Evolutionary conservation across 2,797 vertebrate species (phyloP), one percentile per base, ranked within the genome.

Genomic region (Anas bernieri): DNA sequence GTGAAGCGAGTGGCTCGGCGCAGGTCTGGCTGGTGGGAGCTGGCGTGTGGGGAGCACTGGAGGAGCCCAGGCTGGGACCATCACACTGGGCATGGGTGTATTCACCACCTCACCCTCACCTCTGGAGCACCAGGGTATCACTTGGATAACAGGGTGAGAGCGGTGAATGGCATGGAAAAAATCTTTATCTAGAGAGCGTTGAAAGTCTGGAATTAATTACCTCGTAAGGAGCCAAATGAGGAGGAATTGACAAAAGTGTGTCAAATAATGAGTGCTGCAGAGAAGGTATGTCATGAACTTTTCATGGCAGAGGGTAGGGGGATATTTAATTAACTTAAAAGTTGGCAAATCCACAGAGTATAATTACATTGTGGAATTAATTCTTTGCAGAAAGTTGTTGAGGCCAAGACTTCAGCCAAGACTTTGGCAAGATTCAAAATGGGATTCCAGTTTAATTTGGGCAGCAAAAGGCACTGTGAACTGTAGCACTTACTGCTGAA

Each of bases 351-450:
- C 90, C 64, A 79, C 25, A 4, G 4, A 76, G 41, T 63, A 17
- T 91, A 96, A 90, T 95, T 94, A 84, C n/a, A n/a, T 4, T 79
- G 58, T 92, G 74, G 87, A 95, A 91, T 94, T 92, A 92, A 66
- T 92, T 94, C 70, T 86, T 92, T 80, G 54, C 35, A 86, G 83
- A 56, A 84, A 35, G 39, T 77, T 72, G 59, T 5, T 73, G 63
- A 76, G 56, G 83, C 67, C 80, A 92, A 79, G 62, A 80, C 45
- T 92, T 87, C 31, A 83, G 26, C 43, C 75, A 81, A 63, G 61
- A 67, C 28, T 90, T 68, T 23, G 76, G 46, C 12, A 14, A 73
- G 41, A 55, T 83, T 83, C 50, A 17, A 30, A 92, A 62, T 0
- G 20, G 23, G 11, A 39, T 88, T 90, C 69, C 35, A 58, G 25